Percentiles rank a stretch among this genome's conserved stretches.
phyloP scores from a whole-genome alignment of 2,888 invertebrate genomes.

The Phyllotreta cruciferae region DNA sequence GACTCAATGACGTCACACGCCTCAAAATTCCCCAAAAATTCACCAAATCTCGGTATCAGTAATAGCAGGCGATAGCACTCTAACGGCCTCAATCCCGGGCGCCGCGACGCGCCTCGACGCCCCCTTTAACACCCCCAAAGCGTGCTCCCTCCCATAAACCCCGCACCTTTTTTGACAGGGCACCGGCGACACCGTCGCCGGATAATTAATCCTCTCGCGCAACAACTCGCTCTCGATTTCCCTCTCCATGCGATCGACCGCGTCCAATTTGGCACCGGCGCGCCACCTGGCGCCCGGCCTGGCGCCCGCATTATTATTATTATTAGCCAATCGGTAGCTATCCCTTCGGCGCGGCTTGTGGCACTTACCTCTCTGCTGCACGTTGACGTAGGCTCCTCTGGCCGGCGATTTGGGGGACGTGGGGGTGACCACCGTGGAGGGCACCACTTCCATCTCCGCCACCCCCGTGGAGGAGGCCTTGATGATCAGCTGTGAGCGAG shows the following conservation, averaged over 20 bases:
- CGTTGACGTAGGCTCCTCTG: slow-evolving; percentile 75
- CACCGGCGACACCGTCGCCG: slow-evolving; percentile 68
- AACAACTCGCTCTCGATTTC: slow-evolving; percentile 70
- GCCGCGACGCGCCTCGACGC: slow-evolving; percentile 69
- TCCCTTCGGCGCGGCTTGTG: slow-evolving; percentile 78
- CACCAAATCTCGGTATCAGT: slow-evolving; percentile 82
- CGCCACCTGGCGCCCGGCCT: too few species aligned
- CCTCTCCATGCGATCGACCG: slow-evolving; percentile 61
- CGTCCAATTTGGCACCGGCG: slow-evolving; percentile 42
- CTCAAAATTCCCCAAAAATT: slow-evolving; percentile 40
- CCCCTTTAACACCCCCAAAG: slow-evolving; percentile 61
- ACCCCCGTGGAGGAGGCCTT: slow-evolving; percentile 60
- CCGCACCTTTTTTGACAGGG: slow-evolving; percentile 57
- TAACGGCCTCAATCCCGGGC: slow-evolving; percentile 68
- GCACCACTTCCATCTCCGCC: slow-evolving; percentile 67
- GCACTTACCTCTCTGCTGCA: slow-evolving; percentile 62
- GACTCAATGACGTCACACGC: too few species aligned
- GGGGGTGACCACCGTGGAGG: slow-evolving; percentile 63
- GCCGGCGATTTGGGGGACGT: slow-evolving; percentile 58
- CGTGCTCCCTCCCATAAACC: slow-evolving; percentile 56
- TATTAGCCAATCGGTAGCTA: slow-evolving; percentile 84
- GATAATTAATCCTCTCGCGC: slow-evolving; percentile 75
- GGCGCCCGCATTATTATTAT: too few species aligned
- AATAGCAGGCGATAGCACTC: slow-evolving; percentile 69
- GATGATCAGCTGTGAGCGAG: slow-evolving; percentile 68